Base-by-base conservation (phyloP, 2,888 invertebrate species). In the Drosophila longiperda region DNA sequence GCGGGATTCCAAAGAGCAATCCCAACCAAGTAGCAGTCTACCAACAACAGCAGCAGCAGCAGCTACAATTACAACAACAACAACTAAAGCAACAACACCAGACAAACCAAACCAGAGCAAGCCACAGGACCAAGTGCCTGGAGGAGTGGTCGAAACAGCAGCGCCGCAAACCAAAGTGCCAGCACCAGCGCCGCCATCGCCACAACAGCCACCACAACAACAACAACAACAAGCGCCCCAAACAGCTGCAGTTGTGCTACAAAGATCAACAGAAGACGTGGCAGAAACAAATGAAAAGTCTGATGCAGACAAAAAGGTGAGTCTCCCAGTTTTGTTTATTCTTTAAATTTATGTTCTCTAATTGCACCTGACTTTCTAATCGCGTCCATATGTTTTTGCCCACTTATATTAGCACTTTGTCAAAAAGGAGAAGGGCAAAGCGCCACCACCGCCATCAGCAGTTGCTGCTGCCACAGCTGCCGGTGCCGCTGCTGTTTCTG, bases 391-490 rank as follows among this genome's bases (percentile, higher is more conserved):
- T 57, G 57, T 57, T 57, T 55, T 54, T 12, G 29, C 1, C 8
- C 20, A 36, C 15, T 66, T 58, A 15, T 49, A 66, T 50, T 61
- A 87, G 75, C 90, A 82, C 67, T 85, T 95, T 90, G 95, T 96
- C 73, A 97, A 96, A 93, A 96, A 96, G 92, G 97, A 97, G 90
- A 97, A 97, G 92, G 97, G 97, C 71, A 97, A 96, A 69, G 97
- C 96, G 52, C 97, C 95, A 66, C 97, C 97, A 33, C 94, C 93
- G 52, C 93, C 93, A 32, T 73, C 89, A 53, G 60, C 63, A 36
- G 45, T 69, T 23, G 59, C 70, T 15, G 81, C 78, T 34, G 66
- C 59, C 6, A 34, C 58, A 20, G 64, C 64, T 20, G 50, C 66
- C 5, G 42, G 40, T 50, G 54, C 66, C 32, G 34, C 97, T 96